These are phyloP conservation scores for Herpetotheres cachinnans DNA, from an alignment of 2,113 vertebrate species.

Conservation along the genomic window DNA sequence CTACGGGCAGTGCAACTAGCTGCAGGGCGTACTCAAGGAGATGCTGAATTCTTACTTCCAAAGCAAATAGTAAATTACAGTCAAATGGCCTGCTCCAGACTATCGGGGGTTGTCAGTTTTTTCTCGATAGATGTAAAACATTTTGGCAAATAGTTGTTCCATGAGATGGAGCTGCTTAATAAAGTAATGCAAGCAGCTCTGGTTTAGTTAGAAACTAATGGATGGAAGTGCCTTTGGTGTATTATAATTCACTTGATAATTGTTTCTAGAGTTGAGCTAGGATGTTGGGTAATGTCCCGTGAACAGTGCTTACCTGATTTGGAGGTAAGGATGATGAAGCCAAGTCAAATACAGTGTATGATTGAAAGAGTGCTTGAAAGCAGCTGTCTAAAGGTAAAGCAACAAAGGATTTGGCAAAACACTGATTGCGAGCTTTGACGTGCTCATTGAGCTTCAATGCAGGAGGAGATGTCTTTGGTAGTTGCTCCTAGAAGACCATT, in stretches of 20 bases:
- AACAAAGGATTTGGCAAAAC: not conserved
- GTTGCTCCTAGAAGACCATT: not conserved
- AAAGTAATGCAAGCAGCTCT: not conserved
- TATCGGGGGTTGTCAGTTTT: not conserved
- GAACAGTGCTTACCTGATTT: not conserved
- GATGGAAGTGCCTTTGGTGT: not conserved
- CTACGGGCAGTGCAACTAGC: fast-evolving
- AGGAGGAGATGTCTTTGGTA: not conserved
- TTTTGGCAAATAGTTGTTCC: not conserved
- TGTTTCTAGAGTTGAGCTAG: not conserved
- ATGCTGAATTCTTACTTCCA: not conserved
- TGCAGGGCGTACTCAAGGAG: not conserved
- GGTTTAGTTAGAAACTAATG: not conserved
- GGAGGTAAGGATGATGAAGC: not conserved
- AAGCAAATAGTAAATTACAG: not conserved
- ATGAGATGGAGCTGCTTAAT: not conserved
- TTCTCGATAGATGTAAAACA: not conserved
- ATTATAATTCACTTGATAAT: not conserved
- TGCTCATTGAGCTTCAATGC: not conserved
- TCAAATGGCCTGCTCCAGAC: not conserved
- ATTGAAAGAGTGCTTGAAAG: not conserved
- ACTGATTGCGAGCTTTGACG: fast-evolving
- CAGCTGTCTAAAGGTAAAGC: not conserved
- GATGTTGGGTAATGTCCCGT: fast-evolving
- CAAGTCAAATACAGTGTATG: not conserved